Evolutionary conservation across 2,797 vertebrate species (phyloP), one percentile per base, ranked within the genome.

Genomic region (Eulemur coronatus): DNA sequence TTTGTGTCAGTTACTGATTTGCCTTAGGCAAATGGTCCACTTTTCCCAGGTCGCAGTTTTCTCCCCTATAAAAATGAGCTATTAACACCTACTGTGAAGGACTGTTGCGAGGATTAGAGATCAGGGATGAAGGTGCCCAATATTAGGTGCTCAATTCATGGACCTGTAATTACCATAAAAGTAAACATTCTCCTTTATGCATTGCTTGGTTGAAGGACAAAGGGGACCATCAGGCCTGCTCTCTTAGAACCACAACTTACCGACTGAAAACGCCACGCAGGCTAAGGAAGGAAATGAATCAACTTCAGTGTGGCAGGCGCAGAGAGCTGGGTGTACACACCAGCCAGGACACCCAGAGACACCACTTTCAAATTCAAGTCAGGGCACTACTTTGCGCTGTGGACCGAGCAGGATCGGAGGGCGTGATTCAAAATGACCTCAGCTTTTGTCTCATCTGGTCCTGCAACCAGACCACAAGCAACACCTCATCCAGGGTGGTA

Each of bases 341-440:
- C 12, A 69, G 63, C 30, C 69, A 52, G 48, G 41, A 73, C 10
- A 35, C 17, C 57, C 15, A 14, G 52, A 80, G 48, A 57, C 1
- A 5, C 38, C 75, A 35, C 78, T 93, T 94, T 79, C 52, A 70
- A 57, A 70, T 73, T 91, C 82, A 93, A 87, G 89, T 72, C 48
- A 69, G 84, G 72, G 38, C 46, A 22, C n/a, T 2, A 24, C 80
- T 87, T 38, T 92, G 88, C 80, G 70, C 69, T 73, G 22, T 30
- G 52, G 82, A 82, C 14, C 12, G 50, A 79, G 91, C 88, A 38
- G 72, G 43, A 14, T 26, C 67, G 50, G 46, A 81, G 73, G 50
- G 33, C 1, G 81, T 96, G 94, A 96, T 65, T 96, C 91, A 92
- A 67, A 95, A 92, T 67, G 96, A 97, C 78, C 43, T 96, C 88